Conservation (phyloP, 1,140 invertebrate species). For the Tachypleus tridentatus region DNA sequence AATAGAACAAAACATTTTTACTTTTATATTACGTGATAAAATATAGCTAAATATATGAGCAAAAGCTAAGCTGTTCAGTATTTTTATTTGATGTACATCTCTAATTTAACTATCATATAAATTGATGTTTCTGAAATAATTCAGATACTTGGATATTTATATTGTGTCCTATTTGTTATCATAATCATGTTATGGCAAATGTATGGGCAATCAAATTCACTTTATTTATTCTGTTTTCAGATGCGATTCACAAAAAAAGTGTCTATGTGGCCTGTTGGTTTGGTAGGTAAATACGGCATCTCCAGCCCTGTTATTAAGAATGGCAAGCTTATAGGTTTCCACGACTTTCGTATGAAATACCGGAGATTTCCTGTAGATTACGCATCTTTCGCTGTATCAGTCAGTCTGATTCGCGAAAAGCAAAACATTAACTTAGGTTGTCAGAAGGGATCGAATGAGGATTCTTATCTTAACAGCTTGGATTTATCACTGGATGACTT, state of each 20-base stretch:
- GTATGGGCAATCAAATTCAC: background rate
- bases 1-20: too few relatives aligned
- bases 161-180: too few relatives aligned
- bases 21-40: too few relatives aligned
- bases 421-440: conserved; percentile 59
- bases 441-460: conserved; percentile 67
- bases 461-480: conserved; percentile 63
- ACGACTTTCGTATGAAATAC: conserved; percentile 67
- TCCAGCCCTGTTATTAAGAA: conserved; percentile 59
- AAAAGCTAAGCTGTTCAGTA: too few relatives aligned
- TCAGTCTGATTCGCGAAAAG: conserved; percentile 45
- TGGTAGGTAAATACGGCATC: conserved; percentile 57
- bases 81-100: too few relatives aligned
- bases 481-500: conserved; percentile 54
- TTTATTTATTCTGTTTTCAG: conserved; percentile 34
- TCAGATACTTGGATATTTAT: too few relatives aligned
- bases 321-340: conserved; percentile 58
- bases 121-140: too few relatives aligned
- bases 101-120: too few relatives aligned
- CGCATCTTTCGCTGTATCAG: conserved; percentile 79
- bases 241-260: conserved; percentile 67
- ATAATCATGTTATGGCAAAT: too few relatives aligned
- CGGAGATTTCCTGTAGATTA: conserved; percentile 82
- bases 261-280: conserved; percentile 80
- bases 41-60: too few relatives aligned